These are phyloP conservation scores for Drosophila barbarae DNA, from an alignment of 2,888 invertebrate species.

Conservation along the genomic window DNA sequence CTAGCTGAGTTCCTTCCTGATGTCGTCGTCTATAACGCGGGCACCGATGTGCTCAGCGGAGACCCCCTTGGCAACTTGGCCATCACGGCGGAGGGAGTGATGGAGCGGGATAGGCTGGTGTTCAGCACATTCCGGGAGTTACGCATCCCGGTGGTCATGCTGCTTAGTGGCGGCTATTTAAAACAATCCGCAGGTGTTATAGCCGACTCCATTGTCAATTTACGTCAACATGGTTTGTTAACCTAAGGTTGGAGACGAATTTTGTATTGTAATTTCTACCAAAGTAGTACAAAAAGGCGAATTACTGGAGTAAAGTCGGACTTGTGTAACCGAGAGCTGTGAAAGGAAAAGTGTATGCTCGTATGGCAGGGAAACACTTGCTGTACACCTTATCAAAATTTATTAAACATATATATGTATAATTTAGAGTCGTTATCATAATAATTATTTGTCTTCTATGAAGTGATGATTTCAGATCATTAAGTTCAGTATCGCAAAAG, in stretches of 20 bases:
- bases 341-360: slow-evolving; percentile 10
- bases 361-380: background rate
- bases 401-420: slow-evolving; percentile 36
- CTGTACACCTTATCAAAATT: slow-evolving; percentile 35
- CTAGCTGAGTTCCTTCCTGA: slow-evolving; percentile 87
- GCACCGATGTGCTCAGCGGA: slow-evolving; percentile 89
- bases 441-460: slow-evolving; percentile 45
- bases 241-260: slow-evolving; percentile 2
- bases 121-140: slow-evolving; percentile 85
- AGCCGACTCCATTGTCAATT: slow-evolving; percentile 90
- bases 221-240: slow-evolving; percentile 83
- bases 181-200: slow-evolving; percentile 88
- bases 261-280: slow-evolving; percentile 1
- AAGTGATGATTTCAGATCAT: slow-evolving; percentile 43
- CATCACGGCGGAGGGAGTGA: slow-evolving; percentile 89
- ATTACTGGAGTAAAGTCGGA: background rate
- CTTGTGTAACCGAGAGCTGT: slow-evolving; percentile 19
- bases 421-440: slow-evolving; percentile 35
- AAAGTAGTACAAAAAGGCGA: background rate
- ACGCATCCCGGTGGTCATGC: slow-evolving; percentile 89
- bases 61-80: slow-evolving; percentile 88
- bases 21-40: slow-evolving; percentile 94
- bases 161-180: slow-evolving; percentile 93
- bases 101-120: slow-evolving; percentile 90
- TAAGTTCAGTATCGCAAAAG: slow-evolving; percentile 40